Conservation (phyloP, 1,140 invertebrate species). For the Stratiolaelaps scimitus region DNA sequence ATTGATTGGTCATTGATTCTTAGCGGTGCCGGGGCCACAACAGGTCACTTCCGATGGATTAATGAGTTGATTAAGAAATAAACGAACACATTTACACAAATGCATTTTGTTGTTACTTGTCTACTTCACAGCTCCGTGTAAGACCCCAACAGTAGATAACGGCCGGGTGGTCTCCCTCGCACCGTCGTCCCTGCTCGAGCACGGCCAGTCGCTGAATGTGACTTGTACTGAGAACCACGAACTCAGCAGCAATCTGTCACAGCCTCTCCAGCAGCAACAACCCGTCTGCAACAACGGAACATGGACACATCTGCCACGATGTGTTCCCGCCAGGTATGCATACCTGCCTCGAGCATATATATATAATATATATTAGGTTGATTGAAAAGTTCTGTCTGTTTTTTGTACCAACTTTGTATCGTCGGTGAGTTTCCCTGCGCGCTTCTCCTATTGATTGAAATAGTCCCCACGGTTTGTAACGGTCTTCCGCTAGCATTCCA, state of each 20-base stretch:
- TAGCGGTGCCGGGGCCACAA: too few relatives aligned
- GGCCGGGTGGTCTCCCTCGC: constrained; percentile 50
- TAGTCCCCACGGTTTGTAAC: too few relatives aligned
- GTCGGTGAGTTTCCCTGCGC: too few relatives aligned
- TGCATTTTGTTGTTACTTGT: not conserved
- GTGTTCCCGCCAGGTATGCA: constrained; percentile 57
- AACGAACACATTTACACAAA: too few relatives aligned
- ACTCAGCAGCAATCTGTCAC: constrained; percentile 56
- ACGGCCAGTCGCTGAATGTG: constrained; percentile 69
- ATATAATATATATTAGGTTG: too few relatives aligned
- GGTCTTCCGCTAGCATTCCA: not conserved
- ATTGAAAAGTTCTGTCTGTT: too few relatives aligned
- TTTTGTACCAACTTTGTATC: too few relatives aligned
- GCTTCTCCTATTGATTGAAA: too few relatives aligned
- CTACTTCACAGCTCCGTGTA: constrained; percentile 60
- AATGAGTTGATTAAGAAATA: too few relatives aligned
- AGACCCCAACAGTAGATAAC: constrained; percentile 71
- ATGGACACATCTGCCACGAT: constrained; percentile 81
- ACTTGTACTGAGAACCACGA: constrained; percentile 77
- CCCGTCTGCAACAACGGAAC: constrained; percentile 85
- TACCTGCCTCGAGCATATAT: too few relatives aligned
- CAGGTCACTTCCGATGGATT: too few relatives aligned
- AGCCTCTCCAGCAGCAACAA: not conserved
- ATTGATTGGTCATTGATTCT: too few relatives aligned
- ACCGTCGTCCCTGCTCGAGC: constrained; percentile 53